A percentile compares a stretch with the other conserved stretches of the same genome.
Evolutionary conservation across 2,888 invertebrate genomes (phyloP).

Genomic region (Brassicogethes aeneus): DNA sequence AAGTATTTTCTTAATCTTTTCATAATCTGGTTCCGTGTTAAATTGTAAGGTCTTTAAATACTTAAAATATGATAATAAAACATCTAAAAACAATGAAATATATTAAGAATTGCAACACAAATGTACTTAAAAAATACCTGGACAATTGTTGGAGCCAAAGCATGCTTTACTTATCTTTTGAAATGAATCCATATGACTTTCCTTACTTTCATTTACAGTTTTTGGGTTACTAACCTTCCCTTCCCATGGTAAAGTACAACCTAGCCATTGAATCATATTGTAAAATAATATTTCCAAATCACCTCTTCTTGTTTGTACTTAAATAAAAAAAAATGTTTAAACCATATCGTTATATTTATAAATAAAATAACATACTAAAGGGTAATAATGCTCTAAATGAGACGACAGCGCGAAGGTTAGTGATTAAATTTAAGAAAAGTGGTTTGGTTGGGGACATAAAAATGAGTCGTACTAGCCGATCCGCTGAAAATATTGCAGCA

Average conservation of each 20-base stretch:
- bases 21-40: slow-evolving; percentile 65
- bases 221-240: slow-evolving; percentile 50
- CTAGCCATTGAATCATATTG: slow-evolving; percentile 88
- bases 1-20: slow-evolving; percentile 59
- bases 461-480: no score
- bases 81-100: slow-evolving; percentile 44
- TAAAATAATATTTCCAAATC: slow-evolving; percentile 92
- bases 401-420: no score
- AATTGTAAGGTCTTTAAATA: slow-evolving; percentile 60
- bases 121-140: slow-evolving; percentile 33
- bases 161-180: slow-evolving; percentile 39
- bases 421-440: no score
- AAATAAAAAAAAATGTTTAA: no score
- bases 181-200: slow-evolving; percentile 54
- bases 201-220: slow-evolving; percentile 60
- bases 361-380: no score
- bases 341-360: no score
- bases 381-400: no score
- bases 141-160: slow-evolving; percentile 35
- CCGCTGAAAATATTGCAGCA: no score
- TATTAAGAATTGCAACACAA: background rate
- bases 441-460: no score
- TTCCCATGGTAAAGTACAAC: slow-evolving; percentile 80
- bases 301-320: slow-evolving; percentile 74
- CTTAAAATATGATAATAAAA: slow-evolving; percentile 55